Percentiles rank a stretch among this genome's conserved stretches.
Evolutionary conservation across 1,140 invertebrate species (phyloP).

Genomic region (Tetragonula clypearis): DNA sequence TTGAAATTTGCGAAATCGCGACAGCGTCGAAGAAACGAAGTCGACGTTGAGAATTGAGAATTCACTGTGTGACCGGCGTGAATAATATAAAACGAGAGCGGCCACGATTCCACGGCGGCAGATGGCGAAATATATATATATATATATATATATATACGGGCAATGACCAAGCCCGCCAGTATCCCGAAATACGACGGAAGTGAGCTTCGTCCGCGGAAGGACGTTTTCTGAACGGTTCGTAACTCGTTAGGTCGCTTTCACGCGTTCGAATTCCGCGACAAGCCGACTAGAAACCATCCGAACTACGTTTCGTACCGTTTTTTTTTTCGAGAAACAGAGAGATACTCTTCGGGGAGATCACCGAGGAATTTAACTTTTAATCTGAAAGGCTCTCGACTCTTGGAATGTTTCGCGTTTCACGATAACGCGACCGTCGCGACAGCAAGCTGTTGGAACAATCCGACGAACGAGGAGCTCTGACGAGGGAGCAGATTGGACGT

Average conservation of each 20-base stretch:
- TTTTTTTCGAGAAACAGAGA: too few species aligned
- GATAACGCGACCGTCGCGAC: too few species aligned
- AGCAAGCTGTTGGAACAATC: too few species aligned
- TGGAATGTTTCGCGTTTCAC: too few species aligned
- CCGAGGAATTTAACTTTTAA: too few species aligned
- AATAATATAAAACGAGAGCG: background rate
- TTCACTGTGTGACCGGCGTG: background rate
- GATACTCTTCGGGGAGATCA: too few species aligned
- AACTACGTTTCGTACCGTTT: too few species aligned
- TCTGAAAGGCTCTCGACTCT: too few species aligned
- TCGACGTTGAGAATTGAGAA: background rate
- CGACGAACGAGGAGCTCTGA: too few species aligned
- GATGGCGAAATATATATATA: conserved; percentile 49
- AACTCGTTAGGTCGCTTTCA: conserved; percentile 24
- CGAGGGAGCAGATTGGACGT: background rate
- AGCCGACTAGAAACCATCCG: too few species aligned
- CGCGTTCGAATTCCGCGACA: conserved; percentile 5
- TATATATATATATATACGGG: conserved; percentile 39
- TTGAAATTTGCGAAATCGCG: background rate
- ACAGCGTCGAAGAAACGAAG: background rate
- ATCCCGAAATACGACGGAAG: conserved; percentile 67
- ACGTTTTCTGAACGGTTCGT: conserved; percentile 63
- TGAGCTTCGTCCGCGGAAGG: conserved; percentile 34
- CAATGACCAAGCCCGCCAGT: conserved; percentile 63
- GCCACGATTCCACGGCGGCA: conserved; percentile 7